Conservation (phyloP, 1,140 invertebrate species). For the Bombus waltoni region DNA sequence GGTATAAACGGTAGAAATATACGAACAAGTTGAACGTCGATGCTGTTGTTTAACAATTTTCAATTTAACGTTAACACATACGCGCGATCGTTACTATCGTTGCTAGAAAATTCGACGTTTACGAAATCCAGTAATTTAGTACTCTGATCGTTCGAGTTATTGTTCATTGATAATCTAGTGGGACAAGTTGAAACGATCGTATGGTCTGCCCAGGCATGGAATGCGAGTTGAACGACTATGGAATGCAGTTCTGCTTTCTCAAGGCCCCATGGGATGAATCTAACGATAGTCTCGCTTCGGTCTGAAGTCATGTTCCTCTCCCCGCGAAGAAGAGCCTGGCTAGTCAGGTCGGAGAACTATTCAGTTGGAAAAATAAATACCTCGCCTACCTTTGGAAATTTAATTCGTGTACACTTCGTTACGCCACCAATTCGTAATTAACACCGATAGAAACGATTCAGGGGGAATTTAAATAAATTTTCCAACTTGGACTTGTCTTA, state of each 20-base stretch:
- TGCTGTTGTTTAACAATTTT: background rate
- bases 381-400: background rate
- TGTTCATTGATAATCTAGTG: background rate
- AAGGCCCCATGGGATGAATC: slow-evolving; percentile 45
- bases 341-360: background rate
- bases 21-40: too few relatives aligned
- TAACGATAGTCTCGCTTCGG: slow-evolving; percentile 30
- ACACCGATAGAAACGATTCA: background rate
- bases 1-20: too few relatives aligned
- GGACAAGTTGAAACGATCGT: background rate
- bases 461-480: background rate
- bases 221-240: slow-evolving; percentile 48
- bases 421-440: too few relatives aligned
- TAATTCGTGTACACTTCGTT: background rate
- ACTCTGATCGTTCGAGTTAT: background rate
- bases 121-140: background rate
- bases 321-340: background rate
- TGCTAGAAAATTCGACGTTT: background rate
- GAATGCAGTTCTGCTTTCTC: slow-evolving; percentile 64
- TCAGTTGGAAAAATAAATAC: slow-evolving; percentile 2
- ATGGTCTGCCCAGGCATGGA: slow-evolving; percentile 41
- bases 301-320: background rate
- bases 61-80: too few relatives aligned
- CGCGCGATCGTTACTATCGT: too few relatives aligned
- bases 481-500: too few relatives aligned